Evolutionary conservation across 2,888 invertebrate species (phyloP), one percentile per base, ranked within the genome.

Genomic region (Punctoribates punctum): DNA sequence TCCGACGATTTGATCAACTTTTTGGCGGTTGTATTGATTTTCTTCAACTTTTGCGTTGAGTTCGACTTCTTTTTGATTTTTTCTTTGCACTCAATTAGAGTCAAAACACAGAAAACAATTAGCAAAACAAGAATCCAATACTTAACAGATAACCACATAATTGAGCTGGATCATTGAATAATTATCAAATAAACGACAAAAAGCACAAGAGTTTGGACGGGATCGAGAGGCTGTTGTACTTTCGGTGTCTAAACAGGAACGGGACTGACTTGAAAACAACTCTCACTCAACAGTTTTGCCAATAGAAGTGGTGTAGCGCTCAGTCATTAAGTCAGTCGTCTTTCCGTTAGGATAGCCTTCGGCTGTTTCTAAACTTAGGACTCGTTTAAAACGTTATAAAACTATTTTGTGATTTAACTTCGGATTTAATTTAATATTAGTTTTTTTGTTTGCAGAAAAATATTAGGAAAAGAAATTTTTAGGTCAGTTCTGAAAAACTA

Each of bases 311-410:
- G 20, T 51, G 20, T 15, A 34, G 38, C n/a, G 13, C n/a, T 34
- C 65, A 17, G 15, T 48, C n/a, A 17, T 48, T 20, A n/a, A 38
- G 27, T 38, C 38, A 34, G 34, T 67, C 65, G 9, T 29, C 62
- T 62, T 29, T 62, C 62, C 62, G 62, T 62, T 62, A 29, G 62
- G 29, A 62, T 67, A 67, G 65, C 65, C 65, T 67, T 20, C 17
- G 65, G 65, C 29, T 67, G 65, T 67, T 67, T 38, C 65, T 67
- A 67, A 67, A 38, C 38, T 20, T 67, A 67, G 65, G 42, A 17
- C 65, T 38, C 65, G 17, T 29, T 13, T 65, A 0, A 20, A 23
- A 15, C 25, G 13, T 13, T 57, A 57, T 60, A 13, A 54, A n/a
- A 20, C 23, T 54, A 2, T 54, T 23, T 54, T 23, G 54, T 9